phyloP scores from a whole-genome alignment of 2,888 invertebrate genomes.

The Gnatocerus cornutus region DNA sequence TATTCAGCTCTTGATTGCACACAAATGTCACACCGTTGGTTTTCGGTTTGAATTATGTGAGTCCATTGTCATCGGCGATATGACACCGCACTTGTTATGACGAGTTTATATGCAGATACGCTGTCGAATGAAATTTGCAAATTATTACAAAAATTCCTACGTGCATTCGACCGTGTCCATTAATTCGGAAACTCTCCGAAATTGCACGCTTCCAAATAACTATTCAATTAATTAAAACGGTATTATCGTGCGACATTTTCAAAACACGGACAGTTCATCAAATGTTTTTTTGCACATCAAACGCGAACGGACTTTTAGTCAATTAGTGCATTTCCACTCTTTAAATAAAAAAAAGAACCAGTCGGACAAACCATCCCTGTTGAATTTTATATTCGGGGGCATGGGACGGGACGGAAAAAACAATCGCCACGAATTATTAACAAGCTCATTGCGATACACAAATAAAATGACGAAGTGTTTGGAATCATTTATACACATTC shows the following conservation, averaged over 20 bases:
- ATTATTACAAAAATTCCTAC: slow-evolving; percentile 60
- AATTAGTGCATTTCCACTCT: slow-evolving; percentile 38
- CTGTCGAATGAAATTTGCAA: slow-evolving; percentile 63
- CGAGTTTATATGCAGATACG: slow-evolving; percentile 65
- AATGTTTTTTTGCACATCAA: slow-evolving; percentile 35
- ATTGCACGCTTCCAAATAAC: slow-evolving; percentile 56
- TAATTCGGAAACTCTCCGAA: slow-evolving; percentile 57
- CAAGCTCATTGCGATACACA: background rate
- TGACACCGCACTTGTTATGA: slow-evolving; percentile 66
- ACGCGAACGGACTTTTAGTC: slow-evolving; percentile 36
- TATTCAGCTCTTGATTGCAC: slow-evolving; percentile 67
- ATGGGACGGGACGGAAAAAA: slow-evolving; percentile 6
- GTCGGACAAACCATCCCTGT: slow-evolving; percentile 24
- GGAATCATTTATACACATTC: background rate
- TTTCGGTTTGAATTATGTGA: slow-evolving; percentile 66
- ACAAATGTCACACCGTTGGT: slow-evolving; percentile 66
- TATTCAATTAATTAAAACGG: slow-evolving; percentile 54
- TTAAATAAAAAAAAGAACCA: slow-evolving; percentile 20
- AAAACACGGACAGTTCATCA: slow-evolving; percentile 40
- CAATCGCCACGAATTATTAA: background rate
- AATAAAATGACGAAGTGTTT: background rate
- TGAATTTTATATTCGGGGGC: slow-evolving; percentile 25
- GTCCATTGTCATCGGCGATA: slow-evolving; percentile 64
- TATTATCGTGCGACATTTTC: slow-evolving; percentile 41
- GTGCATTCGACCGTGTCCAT: slow-evolving; percentile 58